Conservation (phyloP, 2,888 invertebrate genomes). For the Ornithoptera alexandrae region DNA sequence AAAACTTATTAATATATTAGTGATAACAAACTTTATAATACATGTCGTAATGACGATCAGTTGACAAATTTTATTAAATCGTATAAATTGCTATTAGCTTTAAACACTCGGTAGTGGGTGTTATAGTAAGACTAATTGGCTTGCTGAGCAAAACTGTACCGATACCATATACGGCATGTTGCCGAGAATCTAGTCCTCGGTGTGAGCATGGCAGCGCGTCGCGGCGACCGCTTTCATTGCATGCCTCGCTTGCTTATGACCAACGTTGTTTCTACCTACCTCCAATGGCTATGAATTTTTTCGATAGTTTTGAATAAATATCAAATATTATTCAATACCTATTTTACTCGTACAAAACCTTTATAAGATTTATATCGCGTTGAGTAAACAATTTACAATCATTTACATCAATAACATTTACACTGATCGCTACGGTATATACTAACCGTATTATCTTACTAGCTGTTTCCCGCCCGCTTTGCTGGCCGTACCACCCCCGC, state of each 20-base stretch:
- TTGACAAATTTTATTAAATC: neutral
- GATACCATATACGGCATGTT: constrained; percentile 58
- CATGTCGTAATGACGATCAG: neutral
- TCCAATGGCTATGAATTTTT: neutral
- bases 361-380: neutral
- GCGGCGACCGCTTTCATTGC: constrained; percentile 49
- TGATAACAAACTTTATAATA: neutral
- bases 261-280: constrained; percentile 37
- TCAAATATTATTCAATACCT: neutral
- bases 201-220: constrained; percentile 36
- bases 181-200: constrained; percentile 58
- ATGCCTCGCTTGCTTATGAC: constrained; percentile 44
- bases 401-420: neutral
- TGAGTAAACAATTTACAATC: neutral
- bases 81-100: neutral
- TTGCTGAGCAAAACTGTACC: constrained; percentile 50
- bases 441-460: no score
- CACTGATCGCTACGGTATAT: no score
- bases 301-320: neutral
- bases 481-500: no score
- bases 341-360: neutral
- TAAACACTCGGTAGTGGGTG: constrained; percentile 36
- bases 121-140: constrained; percentile 59
- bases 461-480: no score
- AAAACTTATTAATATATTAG: neutral